Evolutionary conservation across 2,113 vertebrate species (phyloP).

Genomic region (Pituophis catenifer): DNA sequence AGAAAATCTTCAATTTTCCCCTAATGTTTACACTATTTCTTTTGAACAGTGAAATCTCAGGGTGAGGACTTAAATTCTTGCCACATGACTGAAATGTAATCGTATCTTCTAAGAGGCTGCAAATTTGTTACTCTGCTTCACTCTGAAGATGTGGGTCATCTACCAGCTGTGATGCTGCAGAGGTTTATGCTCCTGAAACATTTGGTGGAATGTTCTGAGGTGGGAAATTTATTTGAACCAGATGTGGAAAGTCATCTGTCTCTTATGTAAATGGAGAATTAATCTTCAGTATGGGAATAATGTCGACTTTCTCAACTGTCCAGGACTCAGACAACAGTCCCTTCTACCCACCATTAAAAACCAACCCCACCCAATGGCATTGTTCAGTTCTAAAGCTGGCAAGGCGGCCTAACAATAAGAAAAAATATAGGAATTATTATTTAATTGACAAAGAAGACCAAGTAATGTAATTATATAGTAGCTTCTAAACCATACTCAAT

Average conservation of each 20-base stretch:
- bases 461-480: not conserved
- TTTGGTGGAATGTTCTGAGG: slow-evolving; percentile 75
- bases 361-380: not conserved
- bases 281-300: not conserved
- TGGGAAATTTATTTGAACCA: slow-evolving; percentile 71
- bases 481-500: not conserved
- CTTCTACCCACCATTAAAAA: not conserved
- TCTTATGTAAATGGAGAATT: slow-evolving; percentile 52
- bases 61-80: slow-evolving; percentile 53
- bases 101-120: slow-evolving; percentile 61
- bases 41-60: slow-evolving; percentile 53
- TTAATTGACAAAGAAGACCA: not conserved
- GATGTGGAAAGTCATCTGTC: slow-evolving; percentile 73
- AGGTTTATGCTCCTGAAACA: slow-evolving; percentile 73
- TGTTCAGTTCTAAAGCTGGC: not conserved
- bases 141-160: slow-evolving; percentile 57
- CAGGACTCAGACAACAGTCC: not conserved
- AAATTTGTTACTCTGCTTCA: slow-evolving; percentile 65
- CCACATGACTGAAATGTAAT: slow-evolving; percentile 64
- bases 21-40: slow-evolving; percentile 22
- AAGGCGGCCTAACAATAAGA: not conserved
- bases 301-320: not conserved
- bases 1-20: slow-evolving; percentile 31
- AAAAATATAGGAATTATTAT: not conserved
- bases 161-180: slow-evolving; percentile 63